A percentile compares a stretch with the other conserved stretches of the same genome.
Conservation (phyloP, 2,113 vertebrate species). For the Pomatorhinus ruficollis region DNA sequence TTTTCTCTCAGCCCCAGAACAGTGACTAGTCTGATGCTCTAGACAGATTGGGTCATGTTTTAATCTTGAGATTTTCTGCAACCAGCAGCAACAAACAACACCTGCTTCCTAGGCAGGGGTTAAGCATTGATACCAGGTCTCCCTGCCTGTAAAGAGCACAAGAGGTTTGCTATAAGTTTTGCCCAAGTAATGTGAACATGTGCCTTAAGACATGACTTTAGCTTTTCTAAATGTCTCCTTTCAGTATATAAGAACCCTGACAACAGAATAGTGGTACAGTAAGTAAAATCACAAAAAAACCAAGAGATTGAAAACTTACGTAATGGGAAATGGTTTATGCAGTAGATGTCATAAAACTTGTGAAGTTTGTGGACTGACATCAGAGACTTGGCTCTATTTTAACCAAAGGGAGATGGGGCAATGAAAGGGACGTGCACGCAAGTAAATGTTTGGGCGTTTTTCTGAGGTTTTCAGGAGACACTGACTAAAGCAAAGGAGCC, state of each 20-base stretch:
- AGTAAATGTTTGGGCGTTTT: neutral
- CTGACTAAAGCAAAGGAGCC: neutral
- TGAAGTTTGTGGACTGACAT: neutral
- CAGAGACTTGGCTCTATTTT: neutral
- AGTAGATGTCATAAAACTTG: neutral
- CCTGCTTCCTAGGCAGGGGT: neutral
- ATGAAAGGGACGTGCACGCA: neutral
- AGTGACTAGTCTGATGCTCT: neutral
- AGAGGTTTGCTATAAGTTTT: neutral
- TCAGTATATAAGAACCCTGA: neutral
- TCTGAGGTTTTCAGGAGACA: neutral
- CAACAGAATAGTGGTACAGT: neutral
- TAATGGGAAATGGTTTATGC: neutral
- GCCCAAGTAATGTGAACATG: neutral
- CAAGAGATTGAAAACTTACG: neutral
- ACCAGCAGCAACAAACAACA: neutral
- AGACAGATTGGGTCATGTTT: neutral
- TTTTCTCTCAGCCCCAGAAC: neutral
- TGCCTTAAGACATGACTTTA: neutral
- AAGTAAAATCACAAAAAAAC: neutral
- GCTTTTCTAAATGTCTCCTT: neutral
- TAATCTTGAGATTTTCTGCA: neutral
- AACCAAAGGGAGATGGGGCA: neutral
- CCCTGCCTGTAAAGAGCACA: neutral
- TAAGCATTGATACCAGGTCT: neutral